Evolutionary conservation across 2,113 vertebrate species (phyloP).

Genomic region (Nymphicus hollandicus): DNA sequence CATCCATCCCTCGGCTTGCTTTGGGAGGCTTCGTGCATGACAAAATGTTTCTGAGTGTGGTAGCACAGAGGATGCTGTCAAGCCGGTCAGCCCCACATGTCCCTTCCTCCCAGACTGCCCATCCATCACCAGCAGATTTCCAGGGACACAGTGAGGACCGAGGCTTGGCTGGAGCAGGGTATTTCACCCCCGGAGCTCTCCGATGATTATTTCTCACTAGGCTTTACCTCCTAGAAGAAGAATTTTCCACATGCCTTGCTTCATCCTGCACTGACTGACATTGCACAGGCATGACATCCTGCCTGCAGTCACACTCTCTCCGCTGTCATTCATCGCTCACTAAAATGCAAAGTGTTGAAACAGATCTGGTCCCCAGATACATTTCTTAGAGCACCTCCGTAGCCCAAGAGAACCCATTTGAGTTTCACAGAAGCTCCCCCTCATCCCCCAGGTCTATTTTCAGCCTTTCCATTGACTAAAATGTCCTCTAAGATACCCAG

Average conservation of each 20-base stretch:
- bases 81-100: fast-evolving
- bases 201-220: not conserved
- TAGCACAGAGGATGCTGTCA: not conserved
- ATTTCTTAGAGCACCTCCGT: not conserved
- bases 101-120: not conserved
- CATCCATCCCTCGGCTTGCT: fast-evolving
- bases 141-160: not conserved
- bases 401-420: not conserved
- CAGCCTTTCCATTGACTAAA: not conserved
- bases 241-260: not conserved
- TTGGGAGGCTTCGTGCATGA: fast-evolving
- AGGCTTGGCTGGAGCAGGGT: not conserved
- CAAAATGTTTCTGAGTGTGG: fast-evolving
- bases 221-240: not conserved
- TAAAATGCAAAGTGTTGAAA: not conserved
- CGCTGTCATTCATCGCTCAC: not conserved
- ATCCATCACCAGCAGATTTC: not conserved
- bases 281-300: slow-evolving; percentile 23
- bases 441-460: not conserved
- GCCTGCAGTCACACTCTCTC: not conserved
- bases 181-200: not conserved
- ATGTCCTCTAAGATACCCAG: not conserved
- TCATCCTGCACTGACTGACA: not conserved
- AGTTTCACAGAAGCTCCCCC: not conserved
- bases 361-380: not conserved